phyloP scores from a whole-genome alignment of 1,140 invertebrate genomes.

The Coelopa frigida region DNA sequence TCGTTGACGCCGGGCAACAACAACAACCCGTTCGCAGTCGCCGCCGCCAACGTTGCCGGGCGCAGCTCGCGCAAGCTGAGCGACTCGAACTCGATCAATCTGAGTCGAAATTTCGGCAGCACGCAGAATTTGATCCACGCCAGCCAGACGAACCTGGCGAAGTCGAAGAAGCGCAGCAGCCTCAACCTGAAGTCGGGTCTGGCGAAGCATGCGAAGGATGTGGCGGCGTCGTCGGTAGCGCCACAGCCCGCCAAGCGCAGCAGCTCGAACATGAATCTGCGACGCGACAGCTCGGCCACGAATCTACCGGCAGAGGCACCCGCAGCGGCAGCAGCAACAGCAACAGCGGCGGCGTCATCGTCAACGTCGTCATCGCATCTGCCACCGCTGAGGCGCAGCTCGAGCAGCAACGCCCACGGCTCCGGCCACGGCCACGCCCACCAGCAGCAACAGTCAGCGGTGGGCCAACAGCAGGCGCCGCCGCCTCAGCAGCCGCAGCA shows the following conservation, averaged over 20 bases:
- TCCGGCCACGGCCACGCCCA: not conserved
- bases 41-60: conserved; percentile 21
- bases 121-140: conserved; percentile 38
- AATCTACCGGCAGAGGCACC: conserved; percentile 1
- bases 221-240: conserved; percentile 9
- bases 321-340: conserved; percentile 8
- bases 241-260: conserved; percentile 27
- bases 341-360: not conserved
- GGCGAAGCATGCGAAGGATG: conserved; percentile 29
- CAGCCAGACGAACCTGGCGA: conserved; percentile 25
- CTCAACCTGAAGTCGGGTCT: conserved; percentile 32
- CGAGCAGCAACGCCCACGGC: conserved; percentile 10
- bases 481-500: not conserved
- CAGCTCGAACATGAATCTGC: conserved; percentile 35
- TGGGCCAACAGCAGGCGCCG: not conserved
- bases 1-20: conserved; percentile 34
- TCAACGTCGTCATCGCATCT: too few relatives aligned
- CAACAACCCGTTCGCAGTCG: conserved; percentile 36
- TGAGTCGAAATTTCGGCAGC: conserved; percentile 33
- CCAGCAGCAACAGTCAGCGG: conserved; percentile 1
- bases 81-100: conserved; percentile 11
- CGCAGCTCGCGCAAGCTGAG: conserved; percentile 29
- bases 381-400: conserved; percentile 9
- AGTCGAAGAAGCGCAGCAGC: conserved; percentile 41
- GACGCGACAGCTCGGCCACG: conserved; percentile 25